Base-by-base conservation (phyloP, 1,140 invertebrate species). In the Eupeodes corollae region DNA sequence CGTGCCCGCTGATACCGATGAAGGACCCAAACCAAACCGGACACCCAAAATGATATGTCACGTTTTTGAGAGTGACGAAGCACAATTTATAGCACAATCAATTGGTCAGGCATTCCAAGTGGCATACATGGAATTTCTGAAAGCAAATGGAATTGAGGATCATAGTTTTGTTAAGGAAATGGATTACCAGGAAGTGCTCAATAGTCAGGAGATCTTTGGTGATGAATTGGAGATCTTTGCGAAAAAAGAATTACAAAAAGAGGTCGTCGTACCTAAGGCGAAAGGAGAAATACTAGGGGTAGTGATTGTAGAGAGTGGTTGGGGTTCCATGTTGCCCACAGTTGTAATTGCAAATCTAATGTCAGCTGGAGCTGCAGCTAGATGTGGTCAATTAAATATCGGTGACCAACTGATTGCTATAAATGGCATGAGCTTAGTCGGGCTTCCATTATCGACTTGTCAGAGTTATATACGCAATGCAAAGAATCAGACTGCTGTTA, bases 51-150 rank as follows among this genome's bases (percentile, higher is more conserved):
- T 99, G 84, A 94, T 99, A 54, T 99, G 97, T 65, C 97, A 99
- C 70, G 95, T 99, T n/a, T 99, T 99, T 72, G 95, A 99, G 73
- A 98, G 93, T 62, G 95, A 99, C 63, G 96, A 99, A 82, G 93
- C 94, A 37, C 93, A 98, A 73, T 92, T 98, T 64, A 98, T 99
- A 68, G 96, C 95, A 41, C 95, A 99, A 74, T 98, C 94, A 33
- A 99, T 99, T 61, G 96, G 96, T 1, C 95, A 99, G 73, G 97
- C 97, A 12, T 99, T 99, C 74, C 96, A 99, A 80, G 95, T 99
- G 34, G 96, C 97, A 21, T 99, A 99, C 69, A 96, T 99, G 87
- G 95, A 98, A 72, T 97, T 98, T 70, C 75, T 99, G 14, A 96
- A 98, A 71, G 94, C 94, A 3, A 98, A 99, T 71, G 95, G 95